These are phyloP conservation scores for Morus bassanus DNA, from an alignment of 2,797 vertebrate genomes.

Conservation along the genomic window DNA sequence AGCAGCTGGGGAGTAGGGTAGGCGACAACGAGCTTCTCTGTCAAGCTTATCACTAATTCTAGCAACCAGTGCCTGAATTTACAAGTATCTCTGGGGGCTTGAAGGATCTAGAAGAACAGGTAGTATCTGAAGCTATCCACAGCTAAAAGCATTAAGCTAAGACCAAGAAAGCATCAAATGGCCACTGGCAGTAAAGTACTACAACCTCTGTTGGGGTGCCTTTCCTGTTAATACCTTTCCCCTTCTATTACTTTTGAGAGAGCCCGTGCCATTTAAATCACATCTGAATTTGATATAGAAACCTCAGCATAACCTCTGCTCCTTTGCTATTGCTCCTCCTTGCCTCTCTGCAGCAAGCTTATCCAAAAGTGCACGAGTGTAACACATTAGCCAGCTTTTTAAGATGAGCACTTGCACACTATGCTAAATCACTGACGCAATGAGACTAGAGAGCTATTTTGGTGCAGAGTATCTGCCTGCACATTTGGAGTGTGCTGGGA, in stretches of 20 bases:
- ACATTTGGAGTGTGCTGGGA: neutral
- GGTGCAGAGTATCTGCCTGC: slow-evolving; percentile 6
- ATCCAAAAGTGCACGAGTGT: neutral
- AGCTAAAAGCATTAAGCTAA: neutral
- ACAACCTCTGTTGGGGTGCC: neutral
- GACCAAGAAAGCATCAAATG: neutral
- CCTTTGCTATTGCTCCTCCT: neutral
- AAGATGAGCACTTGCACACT: neutral
- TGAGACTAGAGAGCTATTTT: neutral
- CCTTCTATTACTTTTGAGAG: neutral
- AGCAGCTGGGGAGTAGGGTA: neutral
- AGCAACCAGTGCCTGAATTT: neutral
- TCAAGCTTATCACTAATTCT: neutral
- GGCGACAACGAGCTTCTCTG: neutral
- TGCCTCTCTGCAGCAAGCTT: neutral
- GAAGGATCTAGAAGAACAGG: neutral
- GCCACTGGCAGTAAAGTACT: neutral
- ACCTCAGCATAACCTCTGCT: neutral
- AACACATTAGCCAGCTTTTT: neutral
- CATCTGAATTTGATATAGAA: neutral
- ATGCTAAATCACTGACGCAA: neutral
- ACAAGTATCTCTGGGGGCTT: neutral
- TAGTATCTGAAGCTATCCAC: neutral
- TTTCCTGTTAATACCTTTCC: neutral
- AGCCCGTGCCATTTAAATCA: neutral